Percentiles rank a stretch among this genome's conserved stretches.
These are phyloP conservation scores for Hylyphantes graminicola DNA, from an alignment of 1,140 invertebrate genomes.

Conservation along the genomic window DNA sequence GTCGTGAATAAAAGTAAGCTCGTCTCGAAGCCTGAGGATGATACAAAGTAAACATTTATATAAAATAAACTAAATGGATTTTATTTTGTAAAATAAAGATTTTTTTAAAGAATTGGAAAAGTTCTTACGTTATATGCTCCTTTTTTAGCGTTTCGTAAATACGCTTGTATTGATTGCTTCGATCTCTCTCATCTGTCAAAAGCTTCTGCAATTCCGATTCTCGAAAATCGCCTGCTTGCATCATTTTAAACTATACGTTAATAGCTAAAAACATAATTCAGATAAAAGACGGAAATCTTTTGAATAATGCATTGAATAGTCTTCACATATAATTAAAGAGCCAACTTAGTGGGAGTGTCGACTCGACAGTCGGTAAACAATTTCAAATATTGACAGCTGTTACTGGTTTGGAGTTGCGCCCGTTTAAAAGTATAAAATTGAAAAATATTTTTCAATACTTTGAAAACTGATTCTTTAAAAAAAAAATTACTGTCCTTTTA, in stretches of 20 bases:
- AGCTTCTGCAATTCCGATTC: slow-evolving; percentile 38
- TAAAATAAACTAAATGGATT: not conserved
- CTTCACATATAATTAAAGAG: too few species aligned
- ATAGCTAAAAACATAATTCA: too few species aligned
- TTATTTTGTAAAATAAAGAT: not conserved
- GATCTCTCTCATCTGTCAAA: slow-evolving; percentile 33
- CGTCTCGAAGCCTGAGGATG: slow-evolving; percentile 18
- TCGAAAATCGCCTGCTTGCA: not conserved
- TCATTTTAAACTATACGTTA: not conserved
- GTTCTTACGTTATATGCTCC: slow-evolving; percentile 32
- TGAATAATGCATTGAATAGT: too few species aligned
- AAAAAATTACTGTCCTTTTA: too few species aligned
- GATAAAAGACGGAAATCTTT: too few species aligned
- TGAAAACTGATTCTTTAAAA: too few species aligned
- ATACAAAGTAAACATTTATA: not conserved
- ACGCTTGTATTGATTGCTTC: slow-evolving; percentile 38
- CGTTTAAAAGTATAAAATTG: too few species aligned
- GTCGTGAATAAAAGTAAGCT: slow-evolving; percentile 26
- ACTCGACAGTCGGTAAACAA: too few species aligned
- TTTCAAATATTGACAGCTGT: too few species aligned
- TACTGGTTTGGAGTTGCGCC: too few species aligned
- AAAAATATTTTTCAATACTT: too few species aligned
- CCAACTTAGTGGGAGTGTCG: too few species aligned
- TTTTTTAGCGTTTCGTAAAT: slow-evolving; percentile 43
- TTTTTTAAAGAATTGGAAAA: not conserved